Evolutionary conservation across 92 coral and sea anemone species (phyloP).

Genomic region (Phymanthus crucifer): DNA sequence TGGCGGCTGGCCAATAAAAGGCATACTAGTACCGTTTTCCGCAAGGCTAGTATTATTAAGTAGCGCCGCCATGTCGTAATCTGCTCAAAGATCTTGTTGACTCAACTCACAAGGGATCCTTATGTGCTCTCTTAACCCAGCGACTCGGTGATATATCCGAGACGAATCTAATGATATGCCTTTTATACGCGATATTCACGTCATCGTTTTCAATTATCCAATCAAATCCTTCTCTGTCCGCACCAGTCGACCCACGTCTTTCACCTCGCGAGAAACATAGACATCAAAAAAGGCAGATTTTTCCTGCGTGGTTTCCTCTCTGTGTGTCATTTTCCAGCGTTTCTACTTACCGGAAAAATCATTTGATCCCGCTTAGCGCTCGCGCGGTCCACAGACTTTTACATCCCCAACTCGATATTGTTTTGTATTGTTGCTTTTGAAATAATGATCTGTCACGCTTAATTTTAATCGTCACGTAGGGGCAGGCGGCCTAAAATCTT

Average conservation of each 20-base stretch:
- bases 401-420: background rate
- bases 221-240: background rate
- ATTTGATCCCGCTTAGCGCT: background rate
- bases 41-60: background rate
- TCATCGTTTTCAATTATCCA: conserved; percentile 3
- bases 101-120: background rate
- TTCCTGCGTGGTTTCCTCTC: background rate
- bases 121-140: background rate
- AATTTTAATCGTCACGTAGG: background rate
- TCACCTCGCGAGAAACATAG: background rate
- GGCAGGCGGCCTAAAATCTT: background rate
- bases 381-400: background rate
- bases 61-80: conserved; percentile 6
- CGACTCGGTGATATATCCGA: background rate
- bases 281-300: background rate
- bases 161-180: background rate
- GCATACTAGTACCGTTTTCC: background rate
- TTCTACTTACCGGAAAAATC: background rate
- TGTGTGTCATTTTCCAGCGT: background rate
- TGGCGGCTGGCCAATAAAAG: background rate
- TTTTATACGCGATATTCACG: background rate
- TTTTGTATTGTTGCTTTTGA: background rate
- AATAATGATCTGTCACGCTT: background rate
- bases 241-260: background rate
- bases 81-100: background rate